A percentile compares a stretch with the other conserved stretches of the same genome.
Conservation (phyloP, 1,140 invertebrate genomes). For the Drosophila repleta region DNA sequence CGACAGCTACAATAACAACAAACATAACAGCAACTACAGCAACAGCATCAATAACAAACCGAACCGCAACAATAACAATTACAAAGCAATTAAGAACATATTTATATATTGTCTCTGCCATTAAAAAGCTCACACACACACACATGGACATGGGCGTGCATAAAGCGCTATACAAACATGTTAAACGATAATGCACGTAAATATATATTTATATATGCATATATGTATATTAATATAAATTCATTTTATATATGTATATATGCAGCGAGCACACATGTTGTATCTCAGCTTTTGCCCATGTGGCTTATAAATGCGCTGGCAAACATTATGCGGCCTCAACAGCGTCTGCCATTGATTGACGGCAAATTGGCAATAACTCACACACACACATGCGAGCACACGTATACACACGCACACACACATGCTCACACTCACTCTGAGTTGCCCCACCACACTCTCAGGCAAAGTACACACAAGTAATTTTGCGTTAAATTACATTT, state of each 20-base stretch:
- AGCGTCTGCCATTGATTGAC: conserved; percentile 63
- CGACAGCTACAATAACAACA: conserved; percentile 26
- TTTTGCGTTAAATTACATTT: conserved; percentile 41
- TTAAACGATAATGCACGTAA: conserved; percentile 10
- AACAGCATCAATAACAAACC: background rate
- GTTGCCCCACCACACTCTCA: conserved; percentile 5
- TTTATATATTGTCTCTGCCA: conserved; percentile 65
- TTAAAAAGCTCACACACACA: conserved; percentile 27
- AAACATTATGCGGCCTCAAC: conserved; percentile 40
- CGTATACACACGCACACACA: conserved; percentile 12
- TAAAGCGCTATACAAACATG: conserved; percentile 7
- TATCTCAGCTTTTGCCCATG: conserved; percentile 10
- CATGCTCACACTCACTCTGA: background rate
- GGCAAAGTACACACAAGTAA: conserved; percentile 41
- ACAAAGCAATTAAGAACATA: conserved; percentile 72
- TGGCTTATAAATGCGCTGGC: conserved; percentile 30
- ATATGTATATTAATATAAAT: background rate
- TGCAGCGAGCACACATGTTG: conserved; percentile 4
- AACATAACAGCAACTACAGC: conserved; percentile 1
- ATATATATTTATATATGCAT: conserved; percentile 4
- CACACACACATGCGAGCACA: conserved; percentile 14
- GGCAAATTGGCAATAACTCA: conserved; percentile 57
- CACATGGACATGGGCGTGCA: background rate
- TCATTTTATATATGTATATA: conserved; percentile 4
- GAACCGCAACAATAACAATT: conserved; percentile 69